Evolutionary conservation across 2,888 invertebrate genomes (phyloP).

Genomic region (Rhaphigaster nebulosa): DNA sequence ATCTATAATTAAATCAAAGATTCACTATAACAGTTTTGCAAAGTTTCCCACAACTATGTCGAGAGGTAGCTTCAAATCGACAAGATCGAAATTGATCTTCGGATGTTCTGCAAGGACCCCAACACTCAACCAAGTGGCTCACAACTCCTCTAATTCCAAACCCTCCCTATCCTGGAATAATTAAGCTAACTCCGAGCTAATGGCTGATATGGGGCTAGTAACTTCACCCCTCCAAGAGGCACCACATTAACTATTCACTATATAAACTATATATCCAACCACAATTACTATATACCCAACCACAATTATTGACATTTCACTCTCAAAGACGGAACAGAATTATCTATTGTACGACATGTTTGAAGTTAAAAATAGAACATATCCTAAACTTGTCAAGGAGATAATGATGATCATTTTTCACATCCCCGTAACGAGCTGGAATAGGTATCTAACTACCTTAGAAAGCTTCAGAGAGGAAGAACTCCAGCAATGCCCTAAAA

Average conservation of each 20-base stretch:
- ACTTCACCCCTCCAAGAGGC: background rate
- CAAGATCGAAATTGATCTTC: background rate
- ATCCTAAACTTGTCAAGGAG: background rate
- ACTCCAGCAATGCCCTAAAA: background rate
- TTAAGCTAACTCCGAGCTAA: background rate
- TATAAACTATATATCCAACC: background rate
- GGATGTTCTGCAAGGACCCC: background rate
- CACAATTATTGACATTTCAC: background rate
- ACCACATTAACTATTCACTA: constrained; percentile 1
- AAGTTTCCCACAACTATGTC: background rate
- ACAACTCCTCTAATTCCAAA: constrained; percentile 25
- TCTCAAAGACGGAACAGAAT: background rate
- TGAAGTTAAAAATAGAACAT: background rate
- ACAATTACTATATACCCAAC: background rate
- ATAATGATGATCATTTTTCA: background rate
- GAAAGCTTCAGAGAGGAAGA: background rate
- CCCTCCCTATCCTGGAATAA: constrained; percentile 27
- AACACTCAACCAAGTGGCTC: background rate
- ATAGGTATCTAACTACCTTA: background rate
- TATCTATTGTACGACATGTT: background rate
- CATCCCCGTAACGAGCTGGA: background rate
- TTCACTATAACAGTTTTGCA: background rate
- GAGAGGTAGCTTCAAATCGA: background rate
- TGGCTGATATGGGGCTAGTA: constrained; percentile 24
- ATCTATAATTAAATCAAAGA: background rate